phyloP scores from a whole-genome alignment of 1,140 invertebrate species.

The Lordiphosa mommai region DNA sequence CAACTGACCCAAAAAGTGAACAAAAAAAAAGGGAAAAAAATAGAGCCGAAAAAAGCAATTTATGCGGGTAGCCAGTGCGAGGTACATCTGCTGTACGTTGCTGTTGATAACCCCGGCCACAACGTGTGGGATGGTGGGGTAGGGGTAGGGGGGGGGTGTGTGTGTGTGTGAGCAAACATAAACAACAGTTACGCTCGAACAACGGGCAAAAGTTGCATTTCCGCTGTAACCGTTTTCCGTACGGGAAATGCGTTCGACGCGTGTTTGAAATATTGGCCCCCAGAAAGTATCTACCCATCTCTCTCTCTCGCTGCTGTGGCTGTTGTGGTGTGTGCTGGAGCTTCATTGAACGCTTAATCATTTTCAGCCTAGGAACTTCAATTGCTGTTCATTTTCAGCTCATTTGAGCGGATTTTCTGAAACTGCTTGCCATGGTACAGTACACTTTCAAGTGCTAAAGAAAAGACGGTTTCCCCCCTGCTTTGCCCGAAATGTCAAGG shows the following conservation, averaged over 20 bases:
- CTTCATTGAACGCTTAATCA: too few relatives aligned
- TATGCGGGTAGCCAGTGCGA: constrained; percentile 25
- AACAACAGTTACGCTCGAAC: constrained; percentile 55
- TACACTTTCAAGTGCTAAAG: too few relatives aligned
- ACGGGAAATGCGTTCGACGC: constrained; percentile 57
- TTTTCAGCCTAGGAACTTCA: too few relatives aligned
- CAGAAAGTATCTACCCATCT: too few relatives aligned
- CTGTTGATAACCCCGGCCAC: constrained; percentile 35
- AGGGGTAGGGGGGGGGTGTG: background rate
- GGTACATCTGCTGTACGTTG: constrained; percentile 2
- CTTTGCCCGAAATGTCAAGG: too few relatives aligned
- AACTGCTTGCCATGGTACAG: too few relatives aligned
- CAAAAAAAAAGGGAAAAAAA: constrained; percentile 17
- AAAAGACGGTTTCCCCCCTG: too few relatives aligned
- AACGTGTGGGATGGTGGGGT: constrained; percentile 1
- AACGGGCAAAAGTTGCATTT: constrained; percentile 54
- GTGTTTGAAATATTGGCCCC: constrained; percentile 32
- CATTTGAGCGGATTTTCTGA: too few relatives aligned
- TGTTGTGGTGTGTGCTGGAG: too few relatives aligned
- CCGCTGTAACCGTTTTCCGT: constrained; percentile 56
- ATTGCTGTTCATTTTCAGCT: too few relatives aligned
- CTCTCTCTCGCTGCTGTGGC: too few relatives aligned
- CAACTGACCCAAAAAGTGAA: constrained; percentile 1
- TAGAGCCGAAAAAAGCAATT: constrained; percentile 26
- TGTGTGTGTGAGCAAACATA: constrained; percentile 40